Percentiles rank a stretch among this genome's conserved stretches.
These are phyloP conservation scores for Eilema griseolum DNA, from an alignment of 2,888 invertebrate genomes.

Conservation along the genomic window DNA sequence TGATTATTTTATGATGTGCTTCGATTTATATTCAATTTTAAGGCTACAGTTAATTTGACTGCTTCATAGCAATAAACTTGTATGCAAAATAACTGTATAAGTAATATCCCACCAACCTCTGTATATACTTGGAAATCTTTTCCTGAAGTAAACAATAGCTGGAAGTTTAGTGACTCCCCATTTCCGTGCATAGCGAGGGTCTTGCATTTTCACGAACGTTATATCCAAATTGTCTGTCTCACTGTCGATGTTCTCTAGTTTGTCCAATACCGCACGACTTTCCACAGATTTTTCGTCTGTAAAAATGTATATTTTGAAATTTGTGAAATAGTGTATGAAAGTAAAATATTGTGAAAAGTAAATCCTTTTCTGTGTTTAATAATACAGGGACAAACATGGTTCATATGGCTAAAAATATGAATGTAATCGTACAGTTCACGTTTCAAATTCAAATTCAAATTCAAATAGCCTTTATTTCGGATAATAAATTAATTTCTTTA, in stretches of 20 bases:
- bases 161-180: constrained; percentile 97
- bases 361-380: no score
- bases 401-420: no score
- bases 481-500: no score
- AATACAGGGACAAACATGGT: background rate
- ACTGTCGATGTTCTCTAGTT: constrained; percentile 97
- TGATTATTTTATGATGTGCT: no score
- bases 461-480: no score
- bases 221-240: constrained; percentile 98
- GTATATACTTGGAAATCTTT: constrained; percentile 97
- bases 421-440: no score
- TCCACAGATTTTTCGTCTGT: constrained; percentile 94
- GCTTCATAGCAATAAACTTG: no score
- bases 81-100: background rate
- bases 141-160: constrained; percentile 96
- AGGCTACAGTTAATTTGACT: no score
- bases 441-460: no score
- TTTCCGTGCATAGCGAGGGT: constrained; percentile 95
- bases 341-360: no score
- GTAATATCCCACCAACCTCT: constrained; percentile 87
- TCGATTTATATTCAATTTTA: no score
- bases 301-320: constrained; percentile 13
- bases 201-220: constrained; percentile 97
- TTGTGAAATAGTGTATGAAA: background rate
- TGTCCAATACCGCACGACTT: constrained; percentile 93